phyloP scores from a whole-genome alignment of 2,888 invertebrate species.

The Nephrotoma guestfalica region DNA sequence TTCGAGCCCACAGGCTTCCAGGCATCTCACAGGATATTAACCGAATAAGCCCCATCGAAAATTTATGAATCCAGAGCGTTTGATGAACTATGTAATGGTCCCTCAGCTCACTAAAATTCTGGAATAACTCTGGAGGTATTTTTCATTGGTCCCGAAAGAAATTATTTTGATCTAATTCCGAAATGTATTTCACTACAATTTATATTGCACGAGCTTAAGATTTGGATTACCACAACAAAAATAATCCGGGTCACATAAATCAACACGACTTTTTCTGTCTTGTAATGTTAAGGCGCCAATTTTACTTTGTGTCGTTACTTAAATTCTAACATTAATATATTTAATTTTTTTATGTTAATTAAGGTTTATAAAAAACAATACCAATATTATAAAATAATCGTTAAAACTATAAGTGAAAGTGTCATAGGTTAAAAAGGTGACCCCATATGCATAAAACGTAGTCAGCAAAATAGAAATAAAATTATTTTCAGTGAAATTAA shows the following conservation, averaged over 20 bases:
- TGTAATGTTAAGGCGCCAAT: neutral
- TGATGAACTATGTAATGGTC: too few species aligned
- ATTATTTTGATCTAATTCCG: too few species aligned
- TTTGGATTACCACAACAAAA: neutral
- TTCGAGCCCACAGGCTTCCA: too few species aligned
- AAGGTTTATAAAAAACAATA: neutral
- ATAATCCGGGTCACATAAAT: neutral
- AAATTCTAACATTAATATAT: neutral
- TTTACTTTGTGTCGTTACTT: neutral
- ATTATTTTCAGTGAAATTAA: neutral
- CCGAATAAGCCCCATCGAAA: too few species aligned
- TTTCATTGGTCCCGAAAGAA: too few species aligned
- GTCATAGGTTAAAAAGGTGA: neutral
- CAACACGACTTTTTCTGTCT: neutral
- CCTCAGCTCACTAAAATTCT: too few species aligned
- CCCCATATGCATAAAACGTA: neutral
- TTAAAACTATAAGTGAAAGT: neutral
- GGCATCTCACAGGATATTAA: too few species aligned
- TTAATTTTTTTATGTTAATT: neutral
- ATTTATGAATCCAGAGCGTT: too few species aligned
- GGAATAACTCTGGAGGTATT: too few species aligned
- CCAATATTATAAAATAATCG: neutral
- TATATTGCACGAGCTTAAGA: too few species aligned
- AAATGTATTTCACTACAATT: too few species aligned
- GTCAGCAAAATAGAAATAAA: neutral